These are phyloP conservation scores for Dynastes maya DNA, from an alignment of 2,888 invertebrate genomes.

Conservation along the genomic window DNA sequence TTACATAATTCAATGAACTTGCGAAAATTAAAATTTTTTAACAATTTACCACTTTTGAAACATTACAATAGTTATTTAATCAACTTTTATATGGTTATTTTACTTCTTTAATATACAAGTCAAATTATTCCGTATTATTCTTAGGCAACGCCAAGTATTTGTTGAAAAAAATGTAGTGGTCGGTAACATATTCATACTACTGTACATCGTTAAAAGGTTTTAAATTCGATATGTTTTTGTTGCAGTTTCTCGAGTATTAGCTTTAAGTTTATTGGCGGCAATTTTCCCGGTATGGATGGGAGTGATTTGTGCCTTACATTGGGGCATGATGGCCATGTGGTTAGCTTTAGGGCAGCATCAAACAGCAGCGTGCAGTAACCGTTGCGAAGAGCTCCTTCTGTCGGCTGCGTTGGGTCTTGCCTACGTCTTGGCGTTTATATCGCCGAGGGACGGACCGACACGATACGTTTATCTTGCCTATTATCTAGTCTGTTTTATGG, in stretches of 20 bases:
- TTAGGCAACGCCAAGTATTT: too few relatives aligned
- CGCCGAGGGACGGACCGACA: constrained; percentile 76
- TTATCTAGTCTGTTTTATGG: constrained; percentile 71
- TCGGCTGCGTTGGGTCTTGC: constrained; percentile 75
- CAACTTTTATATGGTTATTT: too few relatives aligned
- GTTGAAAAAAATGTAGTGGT: too few relatives aligned
- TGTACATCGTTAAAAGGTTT: not conserved
- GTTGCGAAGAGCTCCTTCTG: constrained; percentile 70
- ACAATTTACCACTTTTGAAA: too few relatives aligned
- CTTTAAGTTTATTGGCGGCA: constrained; percentile 74
- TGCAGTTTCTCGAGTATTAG: constrained; percentile 73
- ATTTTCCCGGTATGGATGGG: constrained; percentile 72
- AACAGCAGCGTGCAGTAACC: constrained; percentile 69
- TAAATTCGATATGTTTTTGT: constrained; percentile 49
- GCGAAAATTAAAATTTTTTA: too few relatives aligned
- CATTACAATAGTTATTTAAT: too few relatives aligned
- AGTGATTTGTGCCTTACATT: constrained; percentile 72
- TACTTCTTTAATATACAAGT: too few relatives aligned
- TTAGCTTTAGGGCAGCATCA: constrained; percentile 70
- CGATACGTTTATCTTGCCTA: constrained; percentile 71
- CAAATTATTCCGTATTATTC: too few relatives aligned
- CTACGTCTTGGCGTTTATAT: constrained; percentile 76
- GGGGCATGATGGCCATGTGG: constrained; percentile 75
- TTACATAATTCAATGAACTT: too few relatives aligned
- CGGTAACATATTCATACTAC: too few relatives aligned